These are phyloP conservation scores for Drosophila dunni DNA, from an alignment of 1,140 invertebrate genomes.

Conservation along the genomic window DNA sequence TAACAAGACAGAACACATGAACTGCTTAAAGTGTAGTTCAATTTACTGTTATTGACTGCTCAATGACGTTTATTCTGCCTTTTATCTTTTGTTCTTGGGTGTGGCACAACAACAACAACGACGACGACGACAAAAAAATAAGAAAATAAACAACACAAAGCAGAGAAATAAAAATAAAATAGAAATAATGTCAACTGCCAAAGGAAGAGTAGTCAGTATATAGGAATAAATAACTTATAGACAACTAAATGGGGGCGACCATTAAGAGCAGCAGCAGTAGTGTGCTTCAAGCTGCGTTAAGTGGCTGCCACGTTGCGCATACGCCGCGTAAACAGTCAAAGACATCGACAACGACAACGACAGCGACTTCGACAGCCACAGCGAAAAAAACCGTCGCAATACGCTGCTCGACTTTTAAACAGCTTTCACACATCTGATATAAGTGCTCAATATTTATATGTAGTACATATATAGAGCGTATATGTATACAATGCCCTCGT, in stretches of 20 bases:
- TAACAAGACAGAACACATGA: conserved; percentile 40
- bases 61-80: conserved; percentile 32
- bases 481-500: conserved; percentile 20
- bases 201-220: conserved; percentile 41
- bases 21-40: conserved; percentile 60
- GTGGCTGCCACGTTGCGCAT: conserved; percentile 54
- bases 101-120: conserved; percentile 34
- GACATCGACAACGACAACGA: conserved; percentile 36
- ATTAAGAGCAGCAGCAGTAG: conserved; percentile 29
- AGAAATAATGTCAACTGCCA: conserved; percentile 62
- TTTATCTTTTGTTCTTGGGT: conserved; percentile 55
- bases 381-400: conserved; percentile 29
- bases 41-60: conserved; percentile 68
- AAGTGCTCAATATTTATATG: conserved; percentile 42
- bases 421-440: conserved; percentile 55
- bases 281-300: conserved; percentile 42
- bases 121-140: background rate
- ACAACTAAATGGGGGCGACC: conserved; percentile 54
- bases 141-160: conserved; percentile 3
- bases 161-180: conserved; percentile 17
- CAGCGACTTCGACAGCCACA: conserved; percentile 25
- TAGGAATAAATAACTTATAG: conserved; percentile 77
- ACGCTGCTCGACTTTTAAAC: conserved; percentile 69
- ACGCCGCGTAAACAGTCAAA: conserved; percentile 55
- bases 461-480: conserved; percentile 24